Conservation (phyloP, 2,797 vertebrate species). For the Dermochelys coriacea region DNA sequence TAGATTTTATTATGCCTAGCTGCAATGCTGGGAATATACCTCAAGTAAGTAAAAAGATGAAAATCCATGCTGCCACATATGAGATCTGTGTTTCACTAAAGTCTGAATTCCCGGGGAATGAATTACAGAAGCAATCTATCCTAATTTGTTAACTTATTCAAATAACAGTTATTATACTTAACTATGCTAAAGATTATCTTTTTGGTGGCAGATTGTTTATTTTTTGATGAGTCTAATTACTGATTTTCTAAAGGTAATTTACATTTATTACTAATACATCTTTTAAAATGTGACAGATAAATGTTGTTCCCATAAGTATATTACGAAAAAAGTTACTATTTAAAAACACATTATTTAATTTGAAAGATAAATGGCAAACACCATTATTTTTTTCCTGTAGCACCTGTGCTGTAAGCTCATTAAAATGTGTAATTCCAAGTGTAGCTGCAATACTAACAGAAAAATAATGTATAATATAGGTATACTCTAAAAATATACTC, state of each 20-base stretch:
- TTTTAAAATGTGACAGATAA: conserved; percentile 88
- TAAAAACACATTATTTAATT: conserved; percentile 90
- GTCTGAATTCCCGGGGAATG: conserved; percentile 79
- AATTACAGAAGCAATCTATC: conserved; percentile 88
- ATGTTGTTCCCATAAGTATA: conserved; percentile 87
- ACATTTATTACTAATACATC: conserved; percentile 89
- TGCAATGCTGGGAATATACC: conserved; percentile 71
- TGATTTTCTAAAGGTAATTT: conserved; percentile 89
- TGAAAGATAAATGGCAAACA: conserved; percentile 89
- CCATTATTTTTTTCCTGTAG: conserved; percentile 84
- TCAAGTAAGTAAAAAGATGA: conserved; percentile 72
- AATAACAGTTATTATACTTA: conserved; percentile 90
- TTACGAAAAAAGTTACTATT: conserved; percentile 90
- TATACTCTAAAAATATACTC: conserved; percentile 82
- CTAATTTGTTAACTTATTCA: conserved; percentile 90
- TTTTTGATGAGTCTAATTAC: conserved; percentile 89
- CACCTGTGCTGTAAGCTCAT: conserved; percentile 86
- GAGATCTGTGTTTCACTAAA: conserved; percentile 58
- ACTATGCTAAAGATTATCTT: conserved; percentile 89
- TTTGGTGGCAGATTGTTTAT: conserved; percentile 90
- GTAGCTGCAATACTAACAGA: conserved; percentile 78
- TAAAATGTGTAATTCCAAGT: conserved; percentile 86
- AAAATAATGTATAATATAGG: conserved; percentile 77
- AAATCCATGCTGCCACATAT: conserved; percentile 63
- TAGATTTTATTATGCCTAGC: conserved; percentile 60